phyloP scores from a whole-genome alignment of 2,113 vertebrate species.

The Ariopsis seemanni region DNA sequence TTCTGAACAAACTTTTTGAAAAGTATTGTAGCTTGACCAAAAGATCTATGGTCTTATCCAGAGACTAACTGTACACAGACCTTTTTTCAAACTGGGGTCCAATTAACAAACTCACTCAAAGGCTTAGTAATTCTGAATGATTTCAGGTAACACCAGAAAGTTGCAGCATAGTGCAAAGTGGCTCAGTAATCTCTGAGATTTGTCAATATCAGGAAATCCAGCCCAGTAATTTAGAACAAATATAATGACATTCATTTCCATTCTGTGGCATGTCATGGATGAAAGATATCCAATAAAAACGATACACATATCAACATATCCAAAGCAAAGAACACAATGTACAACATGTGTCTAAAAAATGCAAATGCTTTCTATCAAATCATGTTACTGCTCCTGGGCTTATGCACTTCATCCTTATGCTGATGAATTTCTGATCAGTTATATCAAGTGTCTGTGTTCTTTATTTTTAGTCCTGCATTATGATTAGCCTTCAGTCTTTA shows the following conservation, averaged over 20 bases:
- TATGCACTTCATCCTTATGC: constrained; percentile 54
- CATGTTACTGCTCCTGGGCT: constrained; percentile 30
- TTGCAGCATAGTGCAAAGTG: not conserved
- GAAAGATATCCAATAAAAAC: not conserved
- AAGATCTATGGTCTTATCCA: not conserved
- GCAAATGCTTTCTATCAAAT: not conserved
- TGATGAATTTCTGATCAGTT: constrained; percentile 16
- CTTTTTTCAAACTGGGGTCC: not conserved
- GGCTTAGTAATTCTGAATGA: not conserved
- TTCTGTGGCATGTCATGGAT: not conserved
- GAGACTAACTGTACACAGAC: not conserved
- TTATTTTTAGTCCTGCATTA: not conserved
- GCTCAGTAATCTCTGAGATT: not conserved
- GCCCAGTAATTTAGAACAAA: not conserved
- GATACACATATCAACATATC: not conserved
- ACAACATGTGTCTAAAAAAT: not conserved
- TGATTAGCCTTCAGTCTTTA: constrained; percentile 31
- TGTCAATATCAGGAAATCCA: not conserved
- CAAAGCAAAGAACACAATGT: not conserved
- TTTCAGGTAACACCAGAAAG: not conserved
- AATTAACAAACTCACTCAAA: not conserved
- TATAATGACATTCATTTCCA: not conserved
- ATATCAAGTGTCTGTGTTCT: not conserved
- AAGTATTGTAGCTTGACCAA: not conserved
- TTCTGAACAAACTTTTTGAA: not conserved